Conservation (phyloP, 1,140 invertebrate species). For the Drosophila oshimai region DNA sequence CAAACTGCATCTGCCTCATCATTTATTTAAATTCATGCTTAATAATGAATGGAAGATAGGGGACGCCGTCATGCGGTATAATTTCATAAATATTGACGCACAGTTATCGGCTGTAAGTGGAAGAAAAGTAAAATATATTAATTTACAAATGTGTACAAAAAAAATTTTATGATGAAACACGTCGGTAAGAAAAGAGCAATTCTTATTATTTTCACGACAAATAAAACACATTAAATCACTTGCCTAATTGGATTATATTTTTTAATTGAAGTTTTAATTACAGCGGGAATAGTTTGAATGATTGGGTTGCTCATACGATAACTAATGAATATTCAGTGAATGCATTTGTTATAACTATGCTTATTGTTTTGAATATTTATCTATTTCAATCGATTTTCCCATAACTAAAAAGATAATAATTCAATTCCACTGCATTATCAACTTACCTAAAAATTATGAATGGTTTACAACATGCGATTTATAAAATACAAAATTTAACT, state of each 20-base stretch:
- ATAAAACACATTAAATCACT: slow-evolving; percentile 16
- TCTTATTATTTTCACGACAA: background rate
- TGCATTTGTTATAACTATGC: background rate
- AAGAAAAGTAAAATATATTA: background rate
- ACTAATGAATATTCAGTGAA: slow-evolving; percentile 15
- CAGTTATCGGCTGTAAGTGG: background rate
- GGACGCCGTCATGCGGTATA: background rate
- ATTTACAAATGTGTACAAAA: too few relatives aligned
- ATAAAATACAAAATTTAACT: background rate
- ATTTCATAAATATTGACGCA: background rate
- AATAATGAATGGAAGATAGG: slow-evolving; percentile 3
- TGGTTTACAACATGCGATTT: background rate
- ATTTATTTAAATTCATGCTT: slow-evolving; percentile 29
- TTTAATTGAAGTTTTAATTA: slow-evolving; percentile 19
- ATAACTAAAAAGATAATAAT: background rate
- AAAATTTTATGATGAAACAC: background rate
- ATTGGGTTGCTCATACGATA: slow-evolving; percentile 5
- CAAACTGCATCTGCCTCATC: slow-evolving; percentile 11
- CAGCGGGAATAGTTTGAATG: background rate
- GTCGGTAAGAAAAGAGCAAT: slow-evolving; percentile 5
- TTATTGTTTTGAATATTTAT: background rate
- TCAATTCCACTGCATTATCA: background rate
- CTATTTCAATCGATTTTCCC: background rate
- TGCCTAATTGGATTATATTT: slow-evolving; percentile 29
- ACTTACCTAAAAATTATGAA: background rate